Evolutionary conservation across 2,888 invertebrate species (phyloP).

Genomic region (Andrena camellia): DNA sequence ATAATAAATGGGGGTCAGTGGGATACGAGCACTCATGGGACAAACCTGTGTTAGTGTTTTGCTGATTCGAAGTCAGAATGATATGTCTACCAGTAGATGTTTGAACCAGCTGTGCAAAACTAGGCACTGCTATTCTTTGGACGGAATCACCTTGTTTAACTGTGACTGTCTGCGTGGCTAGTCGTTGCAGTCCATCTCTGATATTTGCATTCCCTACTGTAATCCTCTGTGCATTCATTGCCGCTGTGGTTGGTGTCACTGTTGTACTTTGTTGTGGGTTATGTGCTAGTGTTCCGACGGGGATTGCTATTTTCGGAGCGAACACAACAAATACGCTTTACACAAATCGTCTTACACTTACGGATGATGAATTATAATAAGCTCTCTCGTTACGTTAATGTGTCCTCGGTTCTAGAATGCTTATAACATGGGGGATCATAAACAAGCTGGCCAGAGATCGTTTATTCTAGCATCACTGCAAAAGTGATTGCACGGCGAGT

Average conservation of each 20-base stretch:
- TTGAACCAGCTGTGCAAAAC: constrained; percentile 90
- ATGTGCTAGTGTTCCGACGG: constrained; percentile 84
- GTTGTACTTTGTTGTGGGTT: constrained; percentile 79
- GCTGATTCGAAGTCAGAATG: constrained; percentile 87
- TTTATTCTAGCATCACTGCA: constrained; percentile 83
- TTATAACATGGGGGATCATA: constrained; percentile 74
- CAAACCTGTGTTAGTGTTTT: constrained; percentile 82
- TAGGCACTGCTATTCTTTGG: constrained; percentile 83
- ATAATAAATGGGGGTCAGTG: constrained; percentile 55
- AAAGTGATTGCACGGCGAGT: constrained; percentile 67
- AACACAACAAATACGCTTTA: constrained; percentile 59
- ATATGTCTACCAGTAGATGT: constrained; percentile 90
- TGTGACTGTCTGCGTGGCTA: constrained; percentile 82
- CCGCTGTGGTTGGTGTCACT: constrained; percentile 76
- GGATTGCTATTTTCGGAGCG: constrained; percentile 84
- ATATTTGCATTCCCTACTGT: constrained; percentile 80
- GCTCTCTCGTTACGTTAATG: constrained; percentile 58
- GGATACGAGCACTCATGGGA: constrained; percentile 64
- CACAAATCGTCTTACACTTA: constrained; percentile 38
- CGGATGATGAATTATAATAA: constrained; percentile 43
- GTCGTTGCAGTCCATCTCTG: constrained; percentile 80
- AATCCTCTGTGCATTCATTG: constrained; percentile 84
- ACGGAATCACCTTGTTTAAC: constrained; percentile 84
- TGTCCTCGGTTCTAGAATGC: constrained; percentile 79
- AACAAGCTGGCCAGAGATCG: constrained; percentile 84